Evolutionary conservation across 1,140 invertebrate species (phyloP).

Genomic region (Araneus ventricosus): DNA sequence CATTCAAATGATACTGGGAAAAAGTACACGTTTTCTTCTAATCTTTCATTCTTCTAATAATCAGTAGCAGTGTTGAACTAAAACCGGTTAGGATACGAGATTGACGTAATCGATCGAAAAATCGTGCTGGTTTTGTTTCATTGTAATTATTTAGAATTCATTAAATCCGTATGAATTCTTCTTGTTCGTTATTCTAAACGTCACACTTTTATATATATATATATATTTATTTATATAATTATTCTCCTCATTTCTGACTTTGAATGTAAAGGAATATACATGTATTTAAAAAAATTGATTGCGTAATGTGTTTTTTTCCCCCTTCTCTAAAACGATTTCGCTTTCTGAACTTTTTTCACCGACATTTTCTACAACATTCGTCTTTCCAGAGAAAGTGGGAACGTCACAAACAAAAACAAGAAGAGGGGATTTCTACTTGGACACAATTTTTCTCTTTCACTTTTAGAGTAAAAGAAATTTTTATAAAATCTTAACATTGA

Average conservation of each 20-base stretch:
- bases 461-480: conserved; percentile 29
- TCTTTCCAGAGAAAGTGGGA: background rate
- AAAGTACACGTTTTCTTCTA: too few relatives aligned
- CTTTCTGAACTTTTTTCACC: background rate
- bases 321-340: too few relatives aligned
- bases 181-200: too few relatives aligned
- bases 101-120: background rate
- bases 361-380: background rate
- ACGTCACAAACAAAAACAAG: background rate
- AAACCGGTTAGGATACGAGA: background rate
- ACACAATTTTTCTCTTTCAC: conserved; percentile 9
- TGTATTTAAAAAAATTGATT: background rate
- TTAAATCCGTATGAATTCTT: too few relatives aligned
- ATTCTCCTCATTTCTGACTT: background rate
- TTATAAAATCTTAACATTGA: conserved; percentile 28
- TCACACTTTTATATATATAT: background rate
- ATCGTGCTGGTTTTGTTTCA: background rate
- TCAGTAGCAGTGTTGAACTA: background rate
- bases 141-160: too few relatives aligned
- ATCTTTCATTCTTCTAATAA: too few relatives aligned
- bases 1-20: too few relatives aligned
- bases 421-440: background rate
- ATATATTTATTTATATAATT: background rate
- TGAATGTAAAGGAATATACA: background rate
- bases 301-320: background rate